Base-by-base conservation (phyloP, 1,140 invertebrate genomes). In the Bombus confusus region DNA sequence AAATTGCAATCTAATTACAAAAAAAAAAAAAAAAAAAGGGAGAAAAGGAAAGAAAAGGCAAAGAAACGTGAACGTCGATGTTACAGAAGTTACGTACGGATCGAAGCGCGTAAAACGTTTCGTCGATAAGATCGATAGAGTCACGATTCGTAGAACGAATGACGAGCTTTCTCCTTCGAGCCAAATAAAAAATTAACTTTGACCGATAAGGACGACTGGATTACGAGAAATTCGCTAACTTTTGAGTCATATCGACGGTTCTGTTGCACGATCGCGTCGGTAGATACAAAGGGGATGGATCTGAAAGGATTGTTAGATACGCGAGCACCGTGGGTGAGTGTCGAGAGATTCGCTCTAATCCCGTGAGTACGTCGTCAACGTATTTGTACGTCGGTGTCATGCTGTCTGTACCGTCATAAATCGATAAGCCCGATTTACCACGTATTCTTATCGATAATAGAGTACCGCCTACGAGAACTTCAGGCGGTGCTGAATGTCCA, bases 351-450 rank as follows among this genome's bases (percentile, higher is more conserved):
- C 84, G 81, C 88, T 80, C 77, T 87, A 80, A 75, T 68, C 71
- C 84, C 43, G 81, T 66, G 73, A 83, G 86, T 62, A 43, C 25
- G 52, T 31, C 41, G 71, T 71, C 80, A 69, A 82, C 62, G 80
- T 41, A 66, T 86, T 91, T 88, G 77, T 90, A 43, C 18, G 69
- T 73, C 73, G 91, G 92, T 93, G 92, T 93, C 92, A 86, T 41
- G 88, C 92, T 90, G 92, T 93, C 91, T 93, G 86, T 77, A 85
- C 78, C 37, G 87, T 88, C 87, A 82, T 92, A 92, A 92, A 93
- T 91, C 87, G 92, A 93, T 93, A 92, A 92, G 84, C 69, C 31
- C 31, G 68, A 62, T 88, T 90, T 83, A 91, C 80, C 71, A 52
- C 64, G 39, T 74, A 80, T 89, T 85, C 87, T 91, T 89, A 87